Base-by-base conservation (phyloP, 2,888 invertebrate species). In the Physocephala rufipes region DNA sequence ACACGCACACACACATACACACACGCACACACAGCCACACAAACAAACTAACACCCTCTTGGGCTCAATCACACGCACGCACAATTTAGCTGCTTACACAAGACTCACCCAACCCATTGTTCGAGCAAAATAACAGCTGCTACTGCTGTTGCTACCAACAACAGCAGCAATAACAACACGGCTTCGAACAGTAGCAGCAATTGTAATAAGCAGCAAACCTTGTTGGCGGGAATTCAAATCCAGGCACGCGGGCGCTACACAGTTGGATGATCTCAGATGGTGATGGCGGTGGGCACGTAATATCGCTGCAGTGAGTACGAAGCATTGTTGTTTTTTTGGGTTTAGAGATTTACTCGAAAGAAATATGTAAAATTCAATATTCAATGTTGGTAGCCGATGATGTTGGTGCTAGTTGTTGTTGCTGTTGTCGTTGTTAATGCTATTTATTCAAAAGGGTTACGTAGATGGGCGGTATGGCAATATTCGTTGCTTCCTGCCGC, bases 331-430 rank as follows among this genome's bases (percentile, higher is more conserved):
- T n/a, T n/a, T n/a, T n/a, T n/a, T n/a, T n/a, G n/a, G n/a, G 21
- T 21, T 13, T 13, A 7, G 12, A 53, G 67, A 58, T 21, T 36
- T 4, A 36, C 67, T 67, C 58, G 55, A 26, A 67, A 36, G 36
- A 67, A 67, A 67, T 67, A 67, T 67, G 67, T 47, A 58, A 67
- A 67, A 67, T 67, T 67, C 67, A 45, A 59, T 36, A 36, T 36
- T n/a, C n/a, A n/a, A n/a, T 4, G 36, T 36, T 36, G 36, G 36
- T 36, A 36, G 36, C 36, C 36, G 36, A 9, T 9, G 36, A 36
- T 9, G 26, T 28, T 30, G 26, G 4, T 45, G 26, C 13, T 63
- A n/a, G 47, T 19, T 43, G 43, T 63, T 45, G 58, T 12, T 5
- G 53, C 19, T 53, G 53, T 21, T 53, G 53, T 9, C 12, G 21